Evolutionary conservation across 2,797 vertebrate genomes (phyloP).

Genomic region (Paramormyrops hopkinsi): DNA sequence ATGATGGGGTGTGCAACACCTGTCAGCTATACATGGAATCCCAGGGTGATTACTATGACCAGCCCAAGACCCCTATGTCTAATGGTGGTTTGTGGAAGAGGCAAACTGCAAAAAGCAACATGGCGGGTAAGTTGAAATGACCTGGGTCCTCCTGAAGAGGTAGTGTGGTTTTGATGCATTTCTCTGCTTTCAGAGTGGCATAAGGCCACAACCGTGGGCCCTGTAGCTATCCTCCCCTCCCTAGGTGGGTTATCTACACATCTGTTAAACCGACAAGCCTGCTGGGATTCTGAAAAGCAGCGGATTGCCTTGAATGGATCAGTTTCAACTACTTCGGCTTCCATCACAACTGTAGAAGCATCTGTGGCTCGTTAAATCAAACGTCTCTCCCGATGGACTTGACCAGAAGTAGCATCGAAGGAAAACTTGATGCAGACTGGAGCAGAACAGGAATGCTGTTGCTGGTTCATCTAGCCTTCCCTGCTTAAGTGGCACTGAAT

Average conservation of each 20-base stretch:
- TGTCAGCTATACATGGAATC: not conserved
- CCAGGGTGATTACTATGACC: not conserved
- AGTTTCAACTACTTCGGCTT: not conserved
- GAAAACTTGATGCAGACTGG: not conserved
- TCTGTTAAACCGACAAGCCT: not conserved
- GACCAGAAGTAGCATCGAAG: not conserved
- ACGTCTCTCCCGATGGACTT: not conserved
- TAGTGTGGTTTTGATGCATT: not conserved
- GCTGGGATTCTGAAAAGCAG: not conserved
- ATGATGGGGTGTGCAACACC: not conserved
- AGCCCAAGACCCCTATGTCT: not conserved
- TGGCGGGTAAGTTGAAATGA: not conserved
- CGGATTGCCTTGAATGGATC: not conserved
- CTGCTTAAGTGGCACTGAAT: not conserved
- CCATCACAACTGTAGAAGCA: not conserved
- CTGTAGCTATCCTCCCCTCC: not conserved
- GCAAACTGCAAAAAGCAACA: not conserved
- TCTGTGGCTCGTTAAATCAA: not conserved
- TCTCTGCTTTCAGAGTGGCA: not conserved
- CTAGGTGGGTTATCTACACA: not conserved
- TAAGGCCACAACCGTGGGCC: conserved; percentile 3
- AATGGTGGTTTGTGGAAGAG: conserved; percentile 2
- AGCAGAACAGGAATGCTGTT: not conserved
- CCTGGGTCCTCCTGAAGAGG: not conserved
- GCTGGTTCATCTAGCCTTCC: not conserved